Conservation (phyloP, 2,797 vertebrate species). For the Odontamblyopus lacepedii region DNA sequence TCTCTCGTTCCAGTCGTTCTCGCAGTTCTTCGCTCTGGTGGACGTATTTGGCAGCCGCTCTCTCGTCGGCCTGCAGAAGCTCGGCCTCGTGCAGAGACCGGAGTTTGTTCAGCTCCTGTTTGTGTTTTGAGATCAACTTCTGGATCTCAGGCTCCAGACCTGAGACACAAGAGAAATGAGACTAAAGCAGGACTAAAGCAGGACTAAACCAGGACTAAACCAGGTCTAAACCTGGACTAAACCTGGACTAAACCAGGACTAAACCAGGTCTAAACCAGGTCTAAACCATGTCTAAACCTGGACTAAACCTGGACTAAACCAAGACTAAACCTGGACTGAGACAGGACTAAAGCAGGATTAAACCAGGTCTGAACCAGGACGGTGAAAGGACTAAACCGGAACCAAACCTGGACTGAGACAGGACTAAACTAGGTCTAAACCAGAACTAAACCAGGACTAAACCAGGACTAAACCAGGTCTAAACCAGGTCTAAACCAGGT, state of each 20-base stretch:
- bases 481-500: too few species aligned
- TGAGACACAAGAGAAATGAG: conserved; percentile 41
- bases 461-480: too few species aligned
- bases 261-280: neutral
- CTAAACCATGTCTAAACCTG: neutral
- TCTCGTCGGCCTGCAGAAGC: conserved; percentile 85
- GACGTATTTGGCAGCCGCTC: conserved; percentile 80
- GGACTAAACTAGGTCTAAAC: neutral
- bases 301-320: neutral
- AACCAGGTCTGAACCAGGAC: neutral
- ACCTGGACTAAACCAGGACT: neutral
- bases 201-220: neutral
- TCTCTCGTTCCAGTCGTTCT: conserved; percentile 82
- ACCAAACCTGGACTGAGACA: neutral
- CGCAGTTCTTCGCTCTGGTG: conserved; percentile 85
- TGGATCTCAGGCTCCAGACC: conserved; percentile 96
- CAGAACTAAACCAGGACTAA: neutral
- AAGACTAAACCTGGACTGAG: neutral
- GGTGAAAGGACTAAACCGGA: too few species aligned
- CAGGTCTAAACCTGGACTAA: neutral
- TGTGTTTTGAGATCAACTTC: conserved; percentile 90
- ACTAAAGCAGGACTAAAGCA: neutral
- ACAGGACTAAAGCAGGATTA: neutral
- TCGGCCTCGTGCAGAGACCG: conserved; percentile 87
- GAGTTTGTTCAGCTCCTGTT: conserved; percentile 89